Base-by-base conservation (phyloP, 2,888 invertebrate species). In the Ornithoptera priamus region DNA sequence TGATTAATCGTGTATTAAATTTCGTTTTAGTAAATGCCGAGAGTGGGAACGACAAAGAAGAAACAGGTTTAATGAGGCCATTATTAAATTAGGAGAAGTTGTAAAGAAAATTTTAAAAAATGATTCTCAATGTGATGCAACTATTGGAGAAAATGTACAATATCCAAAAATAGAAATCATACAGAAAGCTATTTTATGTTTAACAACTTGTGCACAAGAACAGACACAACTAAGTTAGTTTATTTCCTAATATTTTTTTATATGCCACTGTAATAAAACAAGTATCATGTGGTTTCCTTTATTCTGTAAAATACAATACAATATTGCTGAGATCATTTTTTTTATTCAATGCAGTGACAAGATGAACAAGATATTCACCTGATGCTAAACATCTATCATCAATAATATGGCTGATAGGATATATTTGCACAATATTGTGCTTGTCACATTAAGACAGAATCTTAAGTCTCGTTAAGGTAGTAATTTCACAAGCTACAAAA, bases 1-100 rank as follows among this genome's bases (percentile, higher is more conserved):
- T 39, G 7, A 39, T 10, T 10, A 39, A 39, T 39, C 10, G 39
- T 39, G 8, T 1, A 10, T 39, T 10, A 39, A 10, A 39, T 12
- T 67, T 57, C 24, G 30, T 86, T 88, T 67, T 79, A 95, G 94
- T 81, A 94, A 94, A 79, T 94, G 94, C 74, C 93, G 94, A 79
- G 94, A 94, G 89, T 96, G 95, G 95, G 95, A 95, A 87, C 93
- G 94, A 78, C 94, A 94, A 79, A 91, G 95, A 79, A 90, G 95
- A 78, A 93, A 94, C 76, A 94, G 95, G 82, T 93, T 95, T 80
- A 95, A 95, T 77, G 90, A 91, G 71, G 91, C 92, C 15, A 84
- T 92, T 65, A 73, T 78, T 18, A 87, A 86, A 77, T 81, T 92
- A 17, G 90, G 90, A 62, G 88, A 89, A 74, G 75, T 89, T 66